These are phyloP conservation scores for Nycticebus coucang DNA, from an alignment of 2,113 vertebrate genomes.

Conservation along the genomic window DNA sequence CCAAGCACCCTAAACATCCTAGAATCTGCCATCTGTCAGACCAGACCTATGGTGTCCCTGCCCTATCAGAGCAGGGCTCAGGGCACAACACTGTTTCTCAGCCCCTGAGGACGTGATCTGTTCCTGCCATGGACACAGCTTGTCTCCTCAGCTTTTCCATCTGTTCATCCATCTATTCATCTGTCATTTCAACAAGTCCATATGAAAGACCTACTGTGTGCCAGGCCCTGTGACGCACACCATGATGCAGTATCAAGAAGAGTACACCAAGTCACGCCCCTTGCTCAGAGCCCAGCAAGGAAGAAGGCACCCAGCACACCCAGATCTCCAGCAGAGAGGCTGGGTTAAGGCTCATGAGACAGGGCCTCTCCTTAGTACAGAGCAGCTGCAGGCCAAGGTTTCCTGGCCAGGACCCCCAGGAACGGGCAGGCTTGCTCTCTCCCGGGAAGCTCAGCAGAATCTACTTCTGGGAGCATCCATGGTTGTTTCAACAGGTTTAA, in stretches of 20 bases:
- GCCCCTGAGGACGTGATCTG: background rate
- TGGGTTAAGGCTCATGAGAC: rapidly evolving
- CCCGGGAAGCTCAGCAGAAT: background rate
- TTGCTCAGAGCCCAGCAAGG: background rate
- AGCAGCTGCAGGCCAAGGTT: background rate
- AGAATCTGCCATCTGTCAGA: background rate
- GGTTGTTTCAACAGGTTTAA: background rate
- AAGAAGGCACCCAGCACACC: background rate
- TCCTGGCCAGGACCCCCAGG: background rate
- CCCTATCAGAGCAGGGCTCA: background rate
- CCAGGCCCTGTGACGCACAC: background rate
- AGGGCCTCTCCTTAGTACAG: background rate
- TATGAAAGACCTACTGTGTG: background rate
- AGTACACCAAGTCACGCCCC: background rate
- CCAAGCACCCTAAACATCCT: background rate
- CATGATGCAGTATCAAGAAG: background rate
- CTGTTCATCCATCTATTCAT: background rate
- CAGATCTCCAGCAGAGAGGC: no score
- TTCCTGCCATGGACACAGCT: background rate
- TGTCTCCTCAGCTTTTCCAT: background rate
- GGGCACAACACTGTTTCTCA: background rate
- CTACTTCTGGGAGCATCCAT: background rate
- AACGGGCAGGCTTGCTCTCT: background rate
- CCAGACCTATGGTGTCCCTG: background rate
- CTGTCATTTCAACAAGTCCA: background rate